Percentiles rank a stretch among this genome's conserved stretches.
Evolutionary conservation across 92 coral and sea anemone genomes (phyloP).

Genomic region (Zoanthus solanderi): DNA sequence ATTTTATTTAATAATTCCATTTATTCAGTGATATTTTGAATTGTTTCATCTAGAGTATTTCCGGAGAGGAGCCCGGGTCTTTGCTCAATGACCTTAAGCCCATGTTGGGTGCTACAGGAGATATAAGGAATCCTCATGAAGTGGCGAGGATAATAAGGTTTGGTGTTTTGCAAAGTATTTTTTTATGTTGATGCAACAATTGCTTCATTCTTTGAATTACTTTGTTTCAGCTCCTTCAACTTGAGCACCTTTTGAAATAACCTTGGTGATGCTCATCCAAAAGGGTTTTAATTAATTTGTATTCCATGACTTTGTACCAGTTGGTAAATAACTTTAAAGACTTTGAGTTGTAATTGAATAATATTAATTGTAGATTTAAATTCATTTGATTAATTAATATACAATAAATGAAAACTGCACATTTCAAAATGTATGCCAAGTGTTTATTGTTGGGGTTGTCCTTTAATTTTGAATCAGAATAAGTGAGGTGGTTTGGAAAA

Average conservation of each 20-base stretch:
- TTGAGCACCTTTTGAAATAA: background rate
- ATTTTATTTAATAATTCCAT: no score
- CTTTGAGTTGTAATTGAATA: no score
- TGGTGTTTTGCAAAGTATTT: background rate
- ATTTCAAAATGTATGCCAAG: no score
- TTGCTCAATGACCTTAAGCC: slow-evolving; percentile 88
- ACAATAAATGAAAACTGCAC: no score
- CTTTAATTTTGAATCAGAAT: background rate
- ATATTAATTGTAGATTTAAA: no score
- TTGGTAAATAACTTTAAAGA: no score
- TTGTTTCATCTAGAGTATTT: slow-evolving; percentile 68
- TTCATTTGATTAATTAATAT: no score
- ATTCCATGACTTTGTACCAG: background rate
- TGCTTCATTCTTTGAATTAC: background rate
- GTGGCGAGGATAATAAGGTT: slow-evolving; percentile 90
- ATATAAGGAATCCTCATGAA: slow-evolving; percentile 92
- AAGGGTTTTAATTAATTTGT: no score
- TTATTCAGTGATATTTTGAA: no score
- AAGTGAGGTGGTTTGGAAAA: background rate
- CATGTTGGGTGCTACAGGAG: slow-evolving; percentile 91
- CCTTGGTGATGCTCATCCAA: no score
- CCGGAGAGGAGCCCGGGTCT: slow-evolving; percentile 92
- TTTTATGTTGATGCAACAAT: background rate
- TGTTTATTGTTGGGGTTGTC: no score
- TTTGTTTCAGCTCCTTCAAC: background rate